phyloP scores from a whole-genome alignment of 2,888 invertebrate species.

The Sisyra nigra region DNA sequence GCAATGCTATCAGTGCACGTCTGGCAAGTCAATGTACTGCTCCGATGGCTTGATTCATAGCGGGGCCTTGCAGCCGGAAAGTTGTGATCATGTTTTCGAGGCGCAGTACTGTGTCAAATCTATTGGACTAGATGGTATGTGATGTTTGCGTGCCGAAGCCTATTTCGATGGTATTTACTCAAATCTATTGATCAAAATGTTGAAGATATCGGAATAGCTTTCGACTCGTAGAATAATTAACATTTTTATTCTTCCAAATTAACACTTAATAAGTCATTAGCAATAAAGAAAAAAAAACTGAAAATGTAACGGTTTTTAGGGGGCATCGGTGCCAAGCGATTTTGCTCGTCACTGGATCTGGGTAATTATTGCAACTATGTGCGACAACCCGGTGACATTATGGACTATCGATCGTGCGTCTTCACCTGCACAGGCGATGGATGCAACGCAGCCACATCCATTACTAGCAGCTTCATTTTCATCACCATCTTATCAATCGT shows the following conservation, averaged over 20 bases:
- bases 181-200: too few relatives aligned
- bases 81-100: conserved; percentile 58
- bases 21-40: conserved; percentile 48
- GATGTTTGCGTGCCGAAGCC: conserved; percentile 19
- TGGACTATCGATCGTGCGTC: conserved; percentile 75
- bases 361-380: conserved; percentile 87
- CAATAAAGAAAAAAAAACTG: too few relatives aligned
- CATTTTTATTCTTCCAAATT: too few relatives aligned
- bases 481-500: not conserved
- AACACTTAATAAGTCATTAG: too few relatives aligned
- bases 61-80: conserved; percentile 38
- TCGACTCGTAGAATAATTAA: too few relatives aligned
- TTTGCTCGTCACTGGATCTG: conserved; percentile 70
- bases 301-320: conserved; percentile 34
- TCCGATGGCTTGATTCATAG: conserved; percentile 45
- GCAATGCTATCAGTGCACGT: conserved; percentile 66
- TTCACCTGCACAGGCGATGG: conserved; percentile 72
- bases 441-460: conserved; percentile 44
- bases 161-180: too few relatives aligned
- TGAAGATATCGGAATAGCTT: too few relatives aligned
- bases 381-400: conserved; percentile 64
- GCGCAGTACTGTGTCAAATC: conserved; percentile 76
- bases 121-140: conserved; percentile 34
- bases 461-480: not conserved
- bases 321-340: conserved; percentile 76